phyloP scores from a whole-genome alignment of 2,888 invertebrate genomes.

The Ectropis crepuscularia region DNA sequence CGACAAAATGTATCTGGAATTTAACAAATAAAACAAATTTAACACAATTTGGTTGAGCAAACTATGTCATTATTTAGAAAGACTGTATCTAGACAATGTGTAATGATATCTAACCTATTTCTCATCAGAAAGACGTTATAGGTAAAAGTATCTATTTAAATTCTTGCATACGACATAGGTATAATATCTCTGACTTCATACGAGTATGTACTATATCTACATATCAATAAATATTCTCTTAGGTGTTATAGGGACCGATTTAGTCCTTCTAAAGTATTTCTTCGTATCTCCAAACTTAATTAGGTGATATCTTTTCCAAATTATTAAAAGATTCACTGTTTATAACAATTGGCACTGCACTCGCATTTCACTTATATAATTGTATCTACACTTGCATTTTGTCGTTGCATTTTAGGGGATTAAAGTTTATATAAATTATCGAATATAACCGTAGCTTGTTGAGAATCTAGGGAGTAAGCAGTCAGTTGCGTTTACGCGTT shows the following conservation, averaged over 20 bases:
- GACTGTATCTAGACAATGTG: no score
- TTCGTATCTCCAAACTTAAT: slow-evolving; percentile 23
- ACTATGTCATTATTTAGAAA: no score
- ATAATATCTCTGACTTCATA: slow-evolving; percentile 12
- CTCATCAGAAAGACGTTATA: background rate
- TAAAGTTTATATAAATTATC: slow-evolving; percentile 54
- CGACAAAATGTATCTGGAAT: no score
- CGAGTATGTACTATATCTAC: slow-evolving; percentile 35
- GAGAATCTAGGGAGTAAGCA: slow-evolving; percentile 72
- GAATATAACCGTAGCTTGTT: slow-evolving; percentile 72
- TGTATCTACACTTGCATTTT: slow-evolving; percentile 77
- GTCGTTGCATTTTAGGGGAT: slow-evolving; percentile 68
- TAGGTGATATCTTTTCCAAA: slow-evolving; percentile 54
- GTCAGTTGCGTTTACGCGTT: slow-evolving; percentile 40
- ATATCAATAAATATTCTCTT: slow-evolving; percentile 40
- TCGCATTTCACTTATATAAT: slow-evolving; percentile 70
- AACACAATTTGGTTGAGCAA: no score
- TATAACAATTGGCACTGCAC: slow-evolving; percentile 75
- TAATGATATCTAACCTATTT: no score
- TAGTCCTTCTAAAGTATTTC: slow-evolving; percentile 12
- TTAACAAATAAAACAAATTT: no score
- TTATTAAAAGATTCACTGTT: slow-evolving; percentile 63
- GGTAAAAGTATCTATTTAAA: background rate
- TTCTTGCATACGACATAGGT: slow-evolving; percentile 18
- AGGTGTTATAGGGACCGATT: slow-evolving; percentile 22